Percentiles rank a stretch among this genome's conserved stretches.
Evolutionary conservation across 2,113 vertebrate genomes (phyloP).

Genomic region (Pristiophorus japonicus): DNA sequence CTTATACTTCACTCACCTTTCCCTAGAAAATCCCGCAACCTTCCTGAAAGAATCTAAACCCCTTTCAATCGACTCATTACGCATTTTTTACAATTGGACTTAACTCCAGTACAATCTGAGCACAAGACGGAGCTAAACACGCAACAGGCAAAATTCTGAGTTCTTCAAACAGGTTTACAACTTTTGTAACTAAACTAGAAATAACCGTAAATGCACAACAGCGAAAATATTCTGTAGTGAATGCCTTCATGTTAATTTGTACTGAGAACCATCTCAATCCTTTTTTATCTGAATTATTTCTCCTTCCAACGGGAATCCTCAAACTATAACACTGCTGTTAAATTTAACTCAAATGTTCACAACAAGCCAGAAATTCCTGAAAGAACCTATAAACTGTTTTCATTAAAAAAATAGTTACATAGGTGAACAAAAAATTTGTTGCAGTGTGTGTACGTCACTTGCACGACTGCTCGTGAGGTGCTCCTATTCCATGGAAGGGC

Average conservation of each 20-base stretch:
- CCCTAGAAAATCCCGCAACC: background rate
- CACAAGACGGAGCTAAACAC: background rate
- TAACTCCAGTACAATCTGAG: background rate
- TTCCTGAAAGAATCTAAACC: background rate
- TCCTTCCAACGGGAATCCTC: background rate
- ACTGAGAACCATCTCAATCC: background rate
- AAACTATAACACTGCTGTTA: background rate
- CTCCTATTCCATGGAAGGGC: background rate
- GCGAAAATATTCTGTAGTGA: background rate
- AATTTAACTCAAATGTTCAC: background rate
- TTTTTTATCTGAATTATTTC: background rate
- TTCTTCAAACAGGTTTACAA: background rate
- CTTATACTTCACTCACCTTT: background rate
- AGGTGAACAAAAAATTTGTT: background rate
- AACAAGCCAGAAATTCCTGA: background rate
- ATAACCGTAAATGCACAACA: background rate
- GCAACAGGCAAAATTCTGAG: background rate
- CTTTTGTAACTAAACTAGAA: background rate
- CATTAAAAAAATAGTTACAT: background rate
- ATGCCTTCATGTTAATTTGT: background rate
- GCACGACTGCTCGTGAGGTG: background rate
- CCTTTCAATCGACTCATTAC: background rate
- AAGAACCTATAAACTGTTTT: background rate
- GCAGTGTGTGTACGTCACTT: background rate
- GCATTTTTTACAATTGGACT: background rate